These are phyloP conservation scores for Alloplasta piceator DNA, from an alignment of 2,888 invertebrate genomes.

Conservation along the genomic window DNA sequence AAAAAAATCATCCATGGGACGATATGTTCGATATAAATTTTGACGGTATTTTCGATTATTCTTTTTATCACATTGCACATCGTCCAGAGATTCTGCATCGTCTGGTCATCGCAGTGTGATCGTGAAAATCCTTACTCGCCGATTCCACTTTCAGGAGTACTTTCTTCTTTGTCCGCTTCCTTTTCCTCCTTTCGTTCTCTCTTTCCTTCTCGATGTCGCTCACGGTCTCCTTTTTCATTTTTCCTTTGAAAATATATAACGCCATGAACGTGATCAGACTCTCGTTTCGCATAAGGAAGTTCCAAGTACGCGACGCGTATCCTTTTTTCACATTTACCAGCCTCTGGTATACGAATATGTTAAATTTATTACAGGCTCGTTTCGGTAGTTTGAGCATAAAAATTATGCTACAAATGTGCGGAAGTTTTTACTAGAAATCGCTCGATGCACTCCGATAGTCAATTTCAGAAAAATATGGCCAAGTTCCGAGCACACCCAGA, in stretches of 20 bases:
- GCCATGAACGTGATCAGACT: conserved; percentile 26
- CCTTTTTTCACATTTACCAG: too few relatives aligned
- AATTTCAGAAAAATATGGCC: too few relatives aligned
- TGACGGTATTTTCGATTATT: neutral
- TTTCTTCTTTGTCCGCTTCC: too few relatives aligned
- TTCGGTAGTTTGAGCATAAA: too few relatives aligned
- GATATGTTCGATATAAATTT: neutral
- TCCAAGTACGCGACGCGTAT: neutral
- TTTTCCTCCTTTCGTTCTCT: conserved; percentile 1
- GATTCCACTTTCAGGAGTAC: conserved; percentile 9
- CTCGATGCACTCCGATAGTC: too few relatives aligned
- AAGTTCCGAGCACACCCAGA: too few relatives aligned
- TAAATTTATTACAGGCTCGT: too few relatives aligned
- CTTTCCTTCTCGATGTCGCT: neutral
- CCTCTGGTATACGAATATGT: too few relatives aligned
- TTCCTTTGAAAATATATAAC: conserved; percentile 11
- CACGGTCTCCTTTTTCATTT: conserved; percentile 5
- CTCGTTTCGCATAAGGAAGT: conserved; percentile 5
- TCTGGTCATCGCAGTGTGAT: neutral
- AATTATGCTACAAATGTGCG: too few relatives aligned
- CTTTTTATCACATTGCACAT: neutral
- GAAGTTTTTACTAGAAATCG: too few relatives aligned
- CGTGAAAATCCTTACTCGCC: conserved; percentile 23
- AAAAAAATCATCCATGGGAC: too few relatives aligned
- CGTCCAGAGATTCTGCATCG: neutral